Percentiles rank a stretch among this genome's conserved stretches.
These are phyloP conservation scores for Pocillopora meandrina DNA, from an alignment of 92 coral and sea anemone genomes.

Conservation along the genomic window DNA sequence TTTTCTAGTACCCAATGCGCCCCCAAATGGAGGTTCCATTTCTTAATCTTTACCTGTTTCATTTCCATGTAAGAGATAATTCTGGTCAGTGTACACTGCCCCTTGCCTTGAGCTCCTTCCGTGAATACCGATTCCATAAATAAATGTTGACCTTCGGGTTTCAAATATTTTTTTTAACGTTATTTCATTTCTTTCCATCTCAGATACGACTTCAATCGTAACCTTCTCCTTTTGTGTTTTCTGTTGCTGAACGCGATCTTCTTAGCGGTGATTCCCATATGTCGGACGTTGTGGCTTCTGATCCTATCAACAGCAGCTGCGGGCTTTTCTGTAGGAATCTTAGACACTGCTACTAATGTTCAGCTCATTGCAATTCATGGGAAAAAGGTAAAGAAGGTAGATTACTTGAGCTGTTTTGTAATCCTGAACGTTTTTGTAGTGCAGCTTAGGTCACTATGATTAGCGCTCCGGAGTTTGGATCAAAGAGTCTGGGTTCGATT, in stretches of 20 bases:
- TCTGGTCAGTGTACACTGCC: too few relatives aligned
- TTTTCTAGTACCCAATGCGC: too few relatives aligned
- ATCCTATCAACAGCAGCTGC: slow-evolving; percentile 86
- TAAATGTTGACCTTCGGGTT: too few relatives aligned
- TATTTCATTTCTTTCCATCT: not conserved
- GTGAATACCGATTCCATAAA: too few relatives aligned
- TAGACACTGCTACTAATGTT: slow-evolving; percentile 94
- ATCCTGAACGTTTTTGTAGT: too few relatives aligned
- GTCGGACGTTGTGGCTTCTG: slow-evolving; percentile 85
- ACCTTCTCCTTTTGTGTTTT: slow-evolving; percentile 71
- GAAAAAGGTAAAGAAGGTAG: slow-evolving; percentile 54
- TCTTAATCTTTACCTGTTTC: too few relatives aligned
- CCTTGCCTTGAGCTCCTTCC: too few relatives aligned
- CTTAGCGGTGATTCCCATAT: slow-evolving; percentile 78
- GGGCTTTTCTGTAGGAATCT: slow-evolving; percentile 87
- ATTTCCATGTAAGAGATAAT: too few relatives aligned
- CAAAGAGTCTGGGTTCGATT: too few relatives aligned
- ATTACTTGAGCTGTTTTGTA: not conserved
- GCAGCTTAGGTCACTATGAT: too few relatives aligned
- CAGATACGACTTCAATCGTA: slow-evolving; percentile 84
- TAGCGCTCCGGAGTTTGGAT: too few relatives aligned
- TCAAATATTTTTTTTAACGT: not conserved
- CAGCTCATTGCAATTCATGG: slow-evolving; percentile 86
- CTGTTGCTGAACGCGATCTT: slow-evolving; percentile 74
- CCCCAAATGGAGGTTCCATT: too few relatives aligned